Conservation (phyloP, 2,888 invertebrate genomes). For the Antheraea yamamai region DNA sequence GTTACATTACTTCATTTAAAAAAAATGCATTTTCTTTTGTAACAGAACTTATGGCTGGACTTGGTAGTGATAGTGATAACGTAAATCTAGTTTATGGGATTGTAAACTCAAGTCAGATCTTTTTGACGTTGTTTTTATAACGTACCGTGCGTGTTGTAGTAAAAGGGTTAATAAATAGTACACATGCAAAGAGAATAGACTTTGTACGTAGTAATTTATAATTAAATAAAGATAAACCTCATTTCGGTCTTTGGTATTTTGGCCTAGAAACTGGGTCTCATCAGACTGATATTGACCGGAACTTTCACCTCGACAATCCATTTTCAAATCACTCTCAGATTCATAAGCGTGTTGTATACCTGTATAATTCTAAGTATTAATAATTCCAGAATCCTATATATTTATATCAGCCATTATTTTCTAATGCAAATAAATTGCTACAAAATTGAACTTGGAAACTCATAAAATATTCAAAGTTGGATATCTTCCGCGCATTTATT, state of each 20-base stretch:
- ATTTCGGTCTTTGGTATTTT: background rate
- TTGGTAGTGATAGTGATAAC: too few relatives aligned
- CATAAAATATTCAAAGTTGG: slow-evolving; percentile 40
- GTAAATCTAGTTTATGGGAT: too few relatives aligned
- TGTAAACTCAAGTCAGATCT: too few relatives aligned
- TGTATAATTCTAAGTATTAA: background rate
- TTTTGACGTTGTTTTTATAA: too few relatives aligned
- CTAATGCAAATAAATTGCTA: slow-evolving; percentile 39
- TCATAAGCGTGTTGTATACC: background rate
- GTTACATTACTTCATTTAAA: too few relatives aligned
- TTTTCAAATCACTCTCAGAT: background rate
- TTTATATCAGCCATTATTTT: slow-evolving; percentile 21
- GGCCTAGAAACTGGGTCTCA: background rate
- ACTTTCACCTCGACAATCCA: background rate
- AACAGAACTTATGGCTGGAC: too few relatives aligned
- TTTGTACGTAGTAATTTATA: too few relatives aligned
- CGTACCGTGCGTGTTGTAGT: too few relatives aligned
- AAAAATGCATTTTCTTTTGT: too few relatives aligned
- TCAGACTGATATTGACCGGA: background rate
- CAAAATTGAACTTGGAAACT: slow-evolving; percentile 45
- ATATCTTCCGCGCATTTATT: slow-evolving; percentile 35
- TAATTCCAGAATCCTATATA: background rate
- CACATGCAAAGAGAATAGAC: too few relatives aligned
- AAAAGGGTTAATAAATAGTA: too few relatives aligned
- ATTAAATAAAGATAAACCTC: background rate